Conservation (phyloP, 2,797 vertebrate species). For the Typhlichthys eigenmanni region DNA sequence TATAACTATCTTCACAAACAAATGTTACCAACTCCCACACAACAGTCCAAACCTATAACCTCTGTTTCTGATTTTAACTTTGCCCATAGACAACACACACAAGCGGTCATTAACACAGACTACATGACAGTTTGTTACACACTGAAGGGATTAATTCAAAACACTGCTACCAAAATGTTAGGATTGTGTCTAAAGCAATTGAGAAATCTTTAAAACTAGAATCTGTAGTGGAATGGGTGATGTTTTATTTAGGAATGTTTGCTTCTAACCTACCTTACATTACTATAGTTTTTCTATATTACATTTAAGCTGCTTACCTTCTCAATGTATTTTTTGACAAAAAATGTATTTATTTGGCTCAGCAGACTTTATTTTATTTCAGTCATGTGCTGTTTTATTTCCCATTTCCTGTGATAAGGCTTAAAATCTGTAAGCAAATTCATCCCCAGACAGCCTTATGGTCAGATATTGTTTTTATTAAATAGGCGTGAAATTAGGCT, state of each 20-base stretch:
- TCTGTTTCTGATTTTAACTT: too few relatives aligned
- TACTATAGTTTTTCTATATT: background rate
- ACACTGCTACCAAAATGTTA: too few relatives aligned
- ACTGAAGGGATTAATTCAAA: too few relatives aligned
- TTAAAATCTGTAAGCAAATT: conserved; percentile 9
- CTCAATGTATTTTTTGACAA: background rate
- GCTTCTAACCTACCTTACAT: background rate
- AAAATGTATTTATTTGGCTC: background rate
- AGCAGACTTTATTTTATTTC: background rate
- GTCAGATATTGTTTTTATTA: conserved; percentile 22
- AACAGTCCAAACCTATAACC: too few relatives aligned
- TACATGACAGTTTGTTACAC: too few relatives aligned
- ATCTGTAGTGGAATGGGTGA: background rate
- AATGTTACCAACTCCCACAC: too few relatives aligned
- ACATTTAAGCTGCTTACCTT: background rate
- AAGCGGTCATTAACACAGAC: too few relatives aligned
- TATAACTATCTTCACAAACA: too few relatives aligned
- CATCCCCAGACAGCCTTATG: conserved; percentile 28
- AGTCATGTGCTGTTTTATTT: background rate
- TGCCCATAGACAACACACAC: too few relatives aligned
- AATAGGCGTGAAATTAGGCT: conserved; percentile 45
- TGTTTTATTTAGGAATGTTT: background rate
- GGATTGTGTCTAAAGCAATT: background rate
- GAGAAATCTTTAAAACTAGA: background rate
- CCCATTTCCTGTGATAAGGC: conserved; percentile 37